Evolutionary conservation across 2,113 vertebrate genomes (phyloP).

Genomic region (Sphaerodactylus townsendi): DNA sequence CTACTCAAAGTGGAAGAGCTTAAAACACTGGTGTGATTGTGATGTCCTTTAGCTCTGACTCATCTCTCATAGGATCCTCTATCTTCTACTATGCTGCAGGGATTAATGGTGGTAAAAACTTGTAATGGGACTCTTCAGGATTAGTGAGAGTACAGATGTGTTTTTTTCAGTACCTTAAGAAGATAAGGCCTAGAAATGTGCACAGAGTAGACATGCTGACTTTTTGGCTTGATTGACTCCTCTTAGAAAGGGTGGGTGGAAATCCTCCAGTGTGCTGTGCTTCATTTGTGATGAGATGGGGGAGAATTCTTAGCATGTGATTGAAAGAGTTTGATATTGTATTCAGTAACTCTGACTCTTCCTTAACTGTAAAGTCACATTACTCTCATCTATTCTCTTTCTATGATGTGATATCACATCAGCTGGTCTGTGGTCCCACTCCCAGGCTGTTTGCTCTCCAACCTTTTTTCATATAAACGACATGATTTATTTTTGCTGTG

Average conservation of each 20-base stretch:
- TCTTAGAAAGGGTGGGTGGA: not conserved
- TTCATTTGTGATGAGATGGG: not conserved
- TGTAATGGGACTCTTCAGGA: conserved; percentile 34
- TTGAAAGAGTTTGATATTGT: not conserved
- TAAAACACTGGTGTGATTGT: not conserved
- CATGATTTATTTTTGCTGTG: too few species aligned
- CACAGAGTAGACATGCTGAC: not conserved
- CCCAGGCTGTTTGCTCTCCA: too few species aligned
- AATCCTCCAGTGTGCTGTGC: not conserved
- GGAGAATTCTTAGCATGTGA: not conserved
- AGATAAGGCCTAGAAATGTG: conserved; percentile 4
- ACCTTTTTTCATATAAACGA: too few species aligned
- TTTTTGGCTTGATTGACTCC: not conserved
- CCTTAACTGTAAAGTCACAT: accelerated
- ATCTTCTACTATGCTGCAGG: conserved; percentile 20
- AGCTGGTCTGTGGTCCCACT: too few species aligned
- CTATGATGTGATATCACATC: too few species aligned
- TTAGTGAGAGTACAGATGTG: conserved; percentile 31
- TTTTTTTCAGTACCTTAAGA: conserved; percentile 21
- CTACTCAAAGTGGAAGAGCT: not conserved
- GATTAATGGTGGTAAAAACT: conserved; percentile 39
- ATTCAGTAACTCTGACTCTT: accelerated
- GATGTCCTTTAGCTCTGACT: conserved; percentile 29
- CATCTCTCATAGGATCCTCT: conserved; percentile 27
- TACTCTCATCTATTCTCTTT: not conserved